Evolutionary conservation across 2,797 vertebrate genomes (phyloP).

Genomic region (Spea hammondii): DNA sequence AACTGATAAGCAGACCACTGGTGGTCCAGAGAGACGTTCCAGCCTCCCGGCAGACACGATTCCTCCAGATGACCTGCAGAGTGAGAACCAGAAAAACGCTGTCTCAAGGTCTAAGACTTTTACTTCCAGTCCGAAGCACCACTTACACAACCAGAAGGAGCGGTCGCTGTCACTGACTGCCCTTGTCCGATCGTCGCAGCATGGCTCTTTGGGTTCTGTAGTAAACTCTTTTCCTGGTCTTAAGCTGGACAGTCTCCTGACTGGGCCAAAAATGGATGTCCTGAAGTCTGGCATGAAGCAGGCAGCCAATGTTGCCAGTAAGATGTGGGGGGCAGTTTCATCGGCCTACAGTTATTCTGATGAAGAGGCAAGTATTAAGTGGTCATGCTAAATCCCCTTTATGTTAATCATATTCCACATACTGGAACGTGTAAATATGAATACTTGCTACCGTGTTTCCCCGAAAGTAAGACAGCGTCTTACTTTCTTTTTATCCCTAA

Average conservation of each 20-base stretch:
- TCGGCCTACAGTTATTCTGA: constrained; percentile 89
- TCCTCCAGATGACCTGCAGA: constrained; percentile 52
- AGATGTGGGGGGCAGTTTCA: constrained; percentile 88
- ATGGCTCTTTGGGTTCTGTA: constrained; percentile 85
- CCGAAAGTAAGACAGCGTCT: no score
- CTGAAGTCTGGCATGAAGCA: constrained; percentile 82
- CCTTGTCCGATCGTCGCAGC: constrained; percentile 82
- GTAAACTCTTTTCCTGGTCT: constrained; percentile 88
- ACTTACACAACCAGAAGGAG: constrained; percentile 63
- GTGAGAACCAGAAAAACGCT: constrained; percentile 72
- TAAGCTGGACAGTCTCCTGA: constrained; percentile 88
- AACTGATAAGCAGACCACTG: constrained; percentile 26
- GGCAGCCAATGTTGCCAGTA: constrained; percentile 91
- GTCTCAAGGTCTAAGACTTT: constrained; percentile 87
- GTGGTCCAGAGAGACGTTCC: constrained; percentile 76
- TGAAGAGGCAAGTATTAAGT: constrained; percentile 80
- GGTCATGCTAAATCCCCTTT: not conserved
- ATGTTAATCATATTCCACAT: no score
- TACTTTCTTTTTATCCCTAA: no score
- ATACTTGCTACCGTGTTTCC: no score
- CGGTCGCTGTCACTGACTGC: constrained; percentile 80
- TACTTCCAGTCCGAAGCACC: constrained; percentile 72
- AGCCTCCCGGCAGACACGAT: constrained; percentile 80
- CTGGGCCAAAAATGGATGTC: constrained; percentile 93
- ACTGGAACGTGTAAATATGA: no score